Percentiles rank a stretch among this genome's conserved stretches.
Evolutionary conservation across 2,888 invertebrate species (phyloP).

Genomic region (Eurytoma adleriae): DNA sequence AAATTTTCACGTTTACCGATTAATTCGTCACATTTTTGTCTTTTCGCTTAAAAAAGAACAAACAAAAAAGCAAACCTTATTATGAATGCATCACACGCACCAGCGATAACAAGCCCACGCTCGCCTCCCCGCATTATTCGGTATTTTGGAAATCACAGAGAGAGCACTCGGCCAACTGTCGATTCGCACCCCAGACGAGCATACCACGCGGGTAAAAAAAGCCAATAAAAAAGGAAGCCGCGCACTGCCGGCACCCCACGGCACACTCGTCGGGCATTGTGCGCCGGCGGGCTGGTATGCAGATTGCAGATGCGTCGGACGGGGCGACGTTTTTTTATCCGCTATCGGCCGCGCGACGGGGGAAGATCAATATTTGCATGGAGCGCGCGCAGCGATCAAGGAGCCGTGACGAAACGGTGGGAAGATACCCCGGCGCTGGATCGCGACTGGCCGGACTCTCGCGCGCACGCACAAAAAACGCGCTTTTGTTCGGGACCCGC

Average conservation of each 20-base stretch:
- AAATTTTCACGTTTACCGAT: too few relatives aligned
- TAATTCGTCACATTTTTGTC: too few relatives aligned
- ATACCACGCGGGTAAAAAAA: conserved; percentile 32
- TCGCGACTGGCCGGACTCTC: conserved; percentile 50
- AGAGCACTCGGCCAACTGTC: conserved; percentile 70
- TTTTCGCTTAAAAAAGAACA: neutral
- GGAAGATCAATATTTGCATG: conserved; percentile 72
- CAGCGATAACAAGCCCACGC: conserved; percentile 1
- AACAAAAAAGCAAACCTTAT: conserved; percentile 14
- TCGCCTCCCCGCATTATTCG: conserved; percentile 61
- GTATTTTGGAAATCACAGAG: conserved; percentile 70
- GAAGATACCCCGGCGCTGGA: conserved; percentile 58
- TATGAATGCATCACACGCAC: conserved; percentile 6
- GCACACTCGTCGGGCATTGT: conserved; percentile 28
- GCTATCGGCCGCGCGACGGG: conserved; percentile 17
- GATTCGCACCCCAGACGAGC: conserved; percentile 35
- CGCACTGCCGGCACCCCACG: conserved; percentile 40
- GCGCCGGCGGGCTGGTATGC: conserved; percentile 52
- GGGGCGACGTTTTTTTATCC: conserved; percentile 54
- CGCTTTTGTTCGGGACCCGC: conserved; percentile 27
- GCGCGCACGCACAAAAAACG: conserved; percentile 40
- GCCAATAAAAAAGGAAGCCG: conserved; percentile 55
- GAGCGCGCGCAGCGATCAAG: conserved; percentile 66
- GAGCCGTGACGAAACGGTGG: conserved; percentile 70
- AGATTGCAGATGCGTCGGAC: conserved; percentile 68